Evolutionary conservation across 2,113 vertebrate genomes (phyloP).

Genomic region (Procavia capensis): DNA sequence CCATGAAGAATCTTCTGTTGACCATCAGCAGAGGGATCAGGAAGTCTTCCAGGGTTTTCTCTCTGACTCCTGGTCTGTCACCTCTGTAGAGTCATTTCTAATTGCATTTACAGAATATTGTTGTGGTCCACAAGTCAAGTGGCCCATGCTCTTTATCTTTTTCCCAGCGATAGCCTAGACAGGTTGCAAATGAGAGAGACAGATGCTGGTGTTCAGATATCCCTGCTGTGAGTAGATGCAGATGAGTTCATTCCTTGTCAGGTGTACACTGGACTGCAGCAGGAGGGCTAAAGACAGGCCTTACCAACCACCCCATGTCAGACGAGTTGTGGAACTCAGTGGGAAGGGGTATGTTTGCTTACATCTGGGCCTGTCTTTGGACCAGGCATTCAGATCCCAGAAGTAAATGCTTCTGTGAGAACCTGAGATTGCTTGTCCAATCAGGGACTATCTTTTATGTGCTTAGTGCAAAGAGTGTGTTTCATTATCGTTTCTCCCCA

Average conservation of each 20-base stretch:
- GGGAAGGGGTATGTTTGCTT: not conserved
- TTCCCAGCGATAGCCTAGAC: not conserved
- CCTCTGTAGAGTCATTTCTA: accelerated
- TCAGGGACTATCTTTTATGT: not conserved
- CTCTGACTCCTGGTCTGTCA: not conserved
- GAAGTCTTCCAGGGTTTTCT: not conserved
- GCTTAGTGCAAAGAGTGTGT: not conserved
- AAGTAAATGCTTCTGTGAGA: not conserved
- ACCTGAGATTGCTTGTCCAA: accelerated
- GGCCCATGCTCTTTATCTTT: not conserved
- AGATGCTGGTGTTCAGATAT: not conserved
- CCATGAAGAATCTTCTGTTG: not conserved
- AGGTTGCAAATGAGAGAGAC: not conserved
- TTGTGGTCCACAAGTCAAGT: accelerated
- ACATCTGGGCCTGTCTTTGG: not conserved
- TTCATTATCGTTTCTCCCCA: not conserved
- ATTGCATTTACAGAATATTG: not conserved
- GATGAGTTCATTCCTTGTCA: not conserved
- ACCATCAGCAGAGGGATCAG: not conserved
- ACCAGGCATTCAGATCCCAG: not conserved
- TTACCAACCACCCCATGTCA: not conserved
- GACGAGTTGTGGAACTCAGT: not conserved
- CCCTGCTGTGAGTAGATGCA: not conserved
- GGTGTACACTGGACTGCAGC: not conserved
- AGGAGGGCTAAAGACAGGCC: not conserved